Evolutionary conservation across 2,797 vertebrate species (phyloP), one percentile per base, ranked within the genome.

Genomic region (Todus mexicanus): DNA sequence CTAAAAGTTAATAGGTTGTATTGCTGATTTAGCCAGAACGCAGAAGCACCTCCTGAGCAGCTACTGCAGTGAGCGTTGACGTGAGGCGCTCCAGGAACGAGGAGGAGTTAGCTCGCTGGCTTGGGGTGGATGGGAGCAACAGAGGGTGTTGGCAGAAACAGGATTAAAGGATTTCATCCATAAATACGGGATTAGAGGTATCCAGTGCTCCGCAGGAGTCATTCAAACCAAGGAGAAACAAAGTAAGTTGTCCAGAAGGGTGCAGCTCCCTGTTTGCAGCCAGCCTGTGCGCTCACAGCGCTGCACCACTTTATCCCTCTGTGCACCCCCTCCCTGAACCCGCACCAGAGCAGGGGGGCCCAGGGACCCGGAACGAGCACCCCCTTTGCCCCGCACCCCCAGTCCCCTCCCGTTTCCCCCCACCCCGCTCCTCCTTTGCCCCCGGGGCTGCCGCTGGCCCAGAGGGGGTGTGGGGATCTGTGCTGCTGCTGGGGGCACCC

Each of bases 131-230:
- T 75, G 66, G 73, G 69, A 92, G 86, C 75, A 93, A 89, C 89
- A 95, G 93, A 93, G 77, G 73, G 65, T 91, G 89, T 56, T 91
- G 89, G 75, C 92, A 90, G 90, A 94, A 95, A 95, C 89, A 92
- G 87, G 92, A 93, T 93, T 90, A 95, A 95, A 95, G 89, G 93
- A 86, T 96, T 94, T 94, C 3, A 1, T 56, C 81, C 91, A 42
- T 89, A 91, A 93, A 92, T 64, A 87, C 37, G 2, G 92, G 87
- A 92, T 92, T 95, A 75, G 83, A 92, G 73, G 79, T 85, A 92
- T 43, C 87, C 90, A 72, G 61, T 8, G 84, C 81, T 90, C 90
- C 33, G 88, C 88, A 85, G 90, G 92, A 89, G 78, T 87, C 92
- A 48, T 82, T 73, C 74, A 77, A 84, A 64, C 90, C 93, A 87